These are phyloP conservation scores for Prunella himalayana DNA, from an alignment of 2,113 vertebrate species.

Conservation along the genomic window DNA sequence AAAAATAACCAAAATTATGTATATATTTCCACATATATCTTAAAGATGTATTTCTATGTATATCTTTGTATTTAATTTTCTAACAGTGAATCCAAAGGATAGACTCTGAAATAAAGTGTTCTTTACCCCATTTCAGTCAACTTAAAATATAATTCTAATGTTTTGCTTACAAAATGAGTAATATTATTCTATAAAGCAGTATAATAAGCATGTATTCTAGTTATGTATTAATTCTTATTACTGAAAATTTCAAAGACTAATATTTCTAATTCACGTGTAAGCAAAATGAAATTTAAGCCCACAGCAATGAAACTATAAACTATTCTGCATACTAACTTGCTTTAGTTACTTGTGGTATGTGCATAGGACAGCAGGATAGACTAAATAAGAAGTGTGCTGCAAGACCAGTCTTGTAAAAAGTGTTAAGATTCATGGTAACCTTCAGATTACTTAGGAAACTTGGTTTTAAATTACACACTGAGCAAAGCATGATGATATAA, in stretches of 20 bases:
- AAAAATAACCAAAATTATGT: rapidly evolving
- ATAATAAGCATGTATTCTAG: not conserved
- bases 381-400: not conserved
- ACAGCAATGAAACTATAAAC: not conserved
- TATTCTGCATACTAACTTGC: not conserved
- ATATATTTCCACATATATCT: not conserved
- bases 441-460: not conserved
- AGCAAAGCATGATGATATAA: not conserved
- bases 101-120: not conserved
- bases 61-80: not conserved
- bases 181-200: not conserved
- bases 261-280: not conserved
- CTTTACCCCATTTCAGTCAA: not conserved
- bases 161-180: not conserved
- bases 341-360: not conserved
- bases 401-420: not conserved
- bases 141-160: not conserved
- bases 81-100: not conserved
- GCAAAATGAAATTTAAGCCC: not conserved
- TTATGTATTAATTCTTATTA: not conserved
- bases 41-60: not conserved
- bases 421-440: not conserved
- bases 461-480: not conserved
- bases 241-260: not conserved
- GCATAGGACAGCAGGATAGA: not conserved